Conservation (phyloP, 2,888 invertebrate genomes). For the Schrankia costaestrigalis region DNA sequence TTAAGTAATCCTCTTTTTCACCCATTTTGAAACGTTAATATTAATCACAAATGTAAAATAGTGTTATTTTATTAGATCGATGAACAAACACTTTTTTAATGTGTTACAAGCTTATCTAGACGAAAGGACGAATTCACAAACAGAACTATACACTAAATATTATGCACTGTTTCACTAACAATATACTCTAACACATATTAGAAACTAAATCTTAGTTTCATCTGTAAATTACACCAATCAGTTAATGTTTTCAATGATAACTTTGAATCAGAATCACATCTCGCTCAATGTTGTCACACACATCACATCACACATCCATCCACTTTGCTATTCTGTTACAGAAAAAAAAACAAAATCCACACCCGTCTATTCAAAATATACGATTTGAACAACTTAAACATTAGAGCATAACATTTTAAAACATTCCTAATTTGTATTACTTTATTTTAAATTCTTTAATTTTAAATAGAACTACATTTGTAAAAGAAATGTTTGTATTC, state of each 20-base stretch:
- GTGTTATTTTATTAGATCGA: constrained; percentile 45
- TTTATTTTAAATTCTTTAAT: too few species aligned
- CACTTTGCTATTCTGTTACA: constrained; percentile 16
- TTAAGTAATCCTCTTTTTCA: constrained; percentile 85
- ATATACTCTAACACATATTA: constrained; percentile 33
- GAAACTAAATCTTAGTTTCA: constrained; percentile 25
- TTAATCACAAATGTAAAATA: constrained; percentile 23
- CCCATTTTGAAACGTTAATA: constrained; percentile 53
- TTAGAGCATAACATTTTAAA: neutral
- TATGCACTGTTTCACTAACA: constrained; percentile 32
- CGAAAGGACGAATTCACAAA: constrained; percentile 23
- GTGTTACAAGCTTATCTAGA: constrained; percentile 27
- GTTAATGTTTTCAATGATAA: too few species aligned
- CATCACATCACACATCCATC: constrained; percentile 18
- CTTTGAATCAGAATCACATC: constrained; percentile 57
- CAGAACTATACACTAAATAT: constrained; percentile 21
- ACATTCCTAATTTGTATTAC: neutral
- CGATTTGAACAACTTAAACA: neutral
- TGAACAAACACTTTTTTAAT: constrained; percentile 41
- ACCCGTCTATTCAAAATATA: constrained; percentile 26
- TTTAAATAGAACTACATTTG: too few species aligned
- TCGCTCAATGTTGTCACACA: constrained; percentile 38
- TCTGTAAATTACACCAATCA: constrained; percentile 62
- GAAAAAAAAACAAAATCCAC: constrained; percentile 27
- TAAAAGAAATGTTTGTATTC: too few species aligned